phyloP scores from a whole-genome alignment of 2,113 vertebrate species.

The Megaceryle maxima region DNA sequence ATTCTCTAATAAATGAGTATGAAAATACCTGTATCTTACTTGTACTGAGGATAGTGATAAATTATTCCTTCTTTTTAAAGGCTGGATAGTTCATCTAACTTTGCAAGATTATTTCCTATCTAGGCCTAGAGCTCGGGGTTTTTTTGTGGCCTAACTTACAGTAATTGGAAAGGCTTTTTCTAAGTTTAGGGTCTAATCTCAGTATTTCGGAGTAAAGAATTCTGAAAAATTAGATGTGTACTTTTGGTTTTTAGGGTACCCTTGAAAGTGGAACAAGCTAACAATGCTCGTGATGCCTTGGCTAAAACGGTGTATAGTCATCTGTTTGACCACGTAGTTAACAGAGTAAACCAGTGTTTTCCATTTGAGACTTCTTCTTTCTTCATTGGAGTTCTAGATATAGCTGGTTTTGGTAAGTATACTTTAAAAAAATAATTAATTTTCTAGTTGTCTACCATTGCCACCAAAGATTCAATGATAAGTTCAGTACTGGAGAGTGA shows the following conservation, averaged over 20 bases:
- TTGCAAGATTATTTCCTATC: background rate
- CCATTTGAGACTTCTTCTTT: constrained; percentile 90
- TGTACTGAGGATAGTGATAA: background rate
- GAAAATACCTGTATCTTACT: background rate
- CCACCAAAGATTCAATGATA: background rate
- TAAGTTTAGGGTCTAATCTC: background rate
- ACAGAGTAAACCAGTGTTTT: constrained; percentile 95
- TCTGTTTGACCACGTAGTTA: constrained; percentile 97
- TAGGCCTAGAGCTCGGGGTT: background rate
- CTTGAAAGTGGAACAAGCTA: constrained; percentile 96
- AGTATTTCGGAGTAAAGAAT: background rate
- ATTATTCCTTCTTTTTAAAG: background rate
- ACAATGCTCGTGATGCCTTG: constrained; percentile 92
- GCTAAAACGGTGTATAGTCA: constrained; percentile 96
- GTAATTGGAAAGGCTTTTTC: background rate
- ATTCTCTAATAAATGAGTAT: background rate
- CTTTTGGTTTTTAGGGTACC: constrained; percentile 83
- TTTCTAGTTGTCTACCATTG: background rate
- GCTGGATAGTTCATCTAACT: background rate
- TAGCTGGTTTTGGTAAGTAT: constrained; percentile 93
- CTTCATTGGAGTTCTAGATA: constrained; percentile 98
- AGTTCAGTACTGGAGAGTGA: background rate
- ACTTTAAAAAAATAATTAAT: background rate
- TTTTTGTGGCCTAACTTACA: background rate
- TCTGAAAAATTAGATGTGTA: background rate